Evolutionary conservation across 2,797 vertebrate species (phyloP).

Genomic region (Esox lucius): DNA sequence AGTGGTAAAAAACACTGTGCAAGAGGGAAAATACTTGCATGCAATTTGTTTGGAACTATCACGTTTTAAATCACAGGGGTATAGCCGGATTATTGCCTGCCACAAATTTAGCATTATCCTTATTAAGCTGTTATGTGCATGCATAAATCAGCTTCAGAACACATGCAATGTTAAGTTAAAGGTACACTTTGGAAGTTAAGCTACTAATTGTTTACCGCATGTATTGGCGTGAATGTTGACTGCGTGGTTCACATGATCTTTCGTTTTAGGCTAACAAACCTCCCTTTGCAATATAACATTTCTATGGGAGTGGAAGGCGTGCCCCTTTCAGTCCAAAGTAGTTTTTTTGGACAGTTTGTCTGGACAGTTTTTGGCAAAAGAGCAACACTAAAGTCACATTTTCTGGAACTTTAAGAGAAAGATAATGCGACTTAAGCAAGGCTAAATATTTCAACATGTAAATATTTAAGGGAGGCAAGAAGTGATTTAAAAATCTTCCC

Average conservation of each 20-base stretch:
- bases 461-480: background rate
- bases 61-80: constrained; percentile 24
- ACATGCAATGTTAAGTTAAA: background rate
- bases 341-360: background rate
- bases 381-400: background rate
- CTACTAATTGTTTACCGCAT: background rate
- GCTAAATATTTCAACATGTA: background rate
- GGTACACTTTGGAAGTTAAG: background rate
- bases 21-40: constrained; percentile 34
- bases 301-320: background rate
- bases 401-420: background rate
- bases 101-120: background rate
- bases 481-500: background rate
- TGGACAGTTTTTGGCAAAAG: background rate
- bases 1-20: constrained; percentile 24
- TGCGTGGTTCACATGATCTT: background rate
- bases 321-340: background rate
- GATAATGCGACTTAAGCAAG: background rate
- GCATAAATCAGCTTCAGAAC: background rate
- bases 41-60: constrained; percentile 47
- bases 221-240: background rate
- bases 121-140: background rate
- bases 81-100: background rate
- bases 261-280: background rate
- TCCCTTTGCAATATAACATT: background rate